These are phyloP conservation scores for Hippotragus niger DNA, from an alignment of 2,113 vertebrate genomes.

Conservation along the genomic window DNA sequence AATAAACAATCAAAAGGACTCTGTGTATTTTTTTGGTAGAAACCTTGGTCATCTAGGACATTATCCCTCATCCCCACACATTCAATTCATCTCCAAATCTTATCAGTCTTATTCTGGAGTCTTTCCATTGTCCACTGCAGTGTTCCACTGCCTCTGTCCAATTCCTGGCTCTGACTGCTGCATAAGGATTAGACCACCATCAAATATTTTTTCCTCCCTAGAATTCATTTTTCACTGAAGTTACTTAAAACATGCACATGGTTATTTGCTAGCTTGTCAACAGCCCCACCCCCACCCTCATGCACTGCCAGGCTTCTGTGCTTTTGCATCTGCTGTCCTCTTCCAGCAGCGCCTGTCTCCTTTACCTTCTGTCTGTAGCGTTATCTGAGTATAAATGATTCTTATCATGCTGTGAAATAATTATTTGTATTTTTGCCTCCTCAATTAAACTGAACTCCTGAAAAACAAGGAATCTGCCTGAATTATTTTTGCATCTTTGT, in stretches of 20 bases:
- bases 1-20: neutral
- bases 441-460: neutral
- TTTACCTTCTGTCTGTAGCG: neutral
- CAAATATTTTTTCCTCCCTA: neutral
- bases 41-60: neutral
- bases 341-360: neutral
- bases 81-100: neutral
- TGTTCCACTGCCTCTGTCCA: neutral
- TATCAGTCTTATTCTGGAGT: neutral
- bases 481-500: neutral
- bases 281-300: accelerated
- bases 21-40: neutral
- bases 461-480: neutral
- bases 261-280: neutral
- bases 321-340: neutral
- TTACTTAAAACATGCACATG: neutral
- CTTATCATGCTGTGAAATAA: neutral
- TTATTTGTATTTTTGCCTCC: neutral
- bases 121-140: neutral
- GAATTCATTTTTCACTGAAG: neutral
- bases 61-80: neutral
- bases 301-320: neutral
- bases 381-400: neutral
- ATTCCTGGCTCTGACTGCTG: neutral
- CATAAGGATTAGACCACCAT: neutral